Base-by-base conservation (phyloP, 2,113 vertebrate species). In the Ploceus nigricollis region DNA sequence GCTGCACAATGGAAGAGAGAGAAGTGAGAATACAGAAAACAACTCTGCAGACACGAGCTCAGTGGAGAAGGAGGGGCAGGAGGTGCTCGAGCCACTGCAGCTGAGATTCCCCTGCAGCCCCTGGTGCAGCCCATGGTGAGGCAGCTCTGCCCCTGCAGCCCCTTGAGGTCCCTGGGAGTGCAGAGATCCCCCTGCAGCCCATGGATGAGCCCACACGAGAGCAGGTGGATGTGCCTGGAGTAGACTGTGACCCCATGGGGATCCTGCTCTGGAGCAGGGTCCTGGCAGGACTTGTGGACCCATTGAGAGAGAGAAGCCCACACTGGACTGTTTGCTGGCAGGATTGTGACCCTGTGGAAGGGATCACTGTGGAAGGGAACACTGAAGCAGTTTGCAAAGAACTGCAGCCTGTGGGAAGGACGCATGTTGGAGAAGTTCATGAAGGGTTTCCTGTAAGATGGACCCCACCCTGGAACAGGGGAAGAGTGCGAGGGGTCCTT, bases 121-220 rank as follows among this genome's bases (percentile, higher is more conserved):
- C 0, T 60, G 31, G 24, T 57, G 71, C 1, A 66, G 4, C 3
- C 25, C 6, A 6, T 3, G 3, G 12, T 45, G 39, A 19, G 10
- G 39, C 37, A 40, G 53, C 18, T 60, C 44, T 68, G 22, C 6
- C 18, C 14, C 45, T 58, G 25, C 51, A 66, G 30, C 20, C 19
- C 19, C 1, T 6, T 24, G 35, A 11, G 44, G 9, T 50, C 42
- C 13, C 5, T n/a, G 37, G 42, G 13, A 30, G 15, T 25, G 21
- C 35, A 48, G 60, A 31, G 17, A 66, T 42, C 3, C 31, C 2
- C 44, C 25, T 68, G 44, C 45, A 86, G 53, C 63, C 45, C 1
- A 2, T 51, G 37, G 17, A 8, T 17, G 31, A 51, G 11, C 27
- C 45, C 53, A 37, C 14, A 18, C 0, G 0, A 17, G 37, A 60